Evolutionary conservation across 2,113 vertebrate genomes (phyloP).

Genomic region (Chlorodrepanis virens): DNA sequence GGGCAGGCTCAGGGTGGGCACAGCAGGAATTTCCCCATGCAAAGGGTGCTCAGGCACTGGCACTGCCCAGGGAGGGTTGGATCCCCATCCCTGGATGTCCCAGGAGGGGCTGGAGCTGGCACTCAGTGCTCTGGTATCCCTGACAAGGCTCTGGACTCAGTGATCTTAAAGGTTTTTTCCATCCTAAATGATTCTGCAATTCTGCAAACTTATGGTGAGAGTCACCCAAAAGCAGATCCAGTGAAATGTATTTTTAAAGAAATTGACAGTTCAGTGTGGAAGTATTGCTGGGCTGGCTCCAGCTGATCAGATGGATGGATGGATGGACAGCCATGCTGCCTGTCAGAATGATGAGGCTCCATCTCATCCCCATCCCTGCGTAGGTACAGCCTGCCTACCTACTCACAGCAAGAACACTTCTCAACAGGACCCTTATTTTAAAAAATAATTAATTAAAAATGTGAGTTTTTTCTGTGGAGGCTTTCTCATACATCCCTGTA

Average conservation of each 20-base stretch:
- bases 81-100: neutral
- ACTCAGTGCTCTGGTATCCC: accelerated
- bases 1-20: neutral
- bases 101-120: neutral
- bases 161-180: neutral
- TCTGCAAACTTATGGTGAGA: neutral
- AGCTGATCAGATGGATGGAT: conserved; percentile 5
- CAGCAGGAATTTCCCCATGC: neutral
- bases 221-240: neutral
- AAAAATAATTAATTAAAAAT: neutral
- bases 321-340: neutral
- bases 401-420: neutral
- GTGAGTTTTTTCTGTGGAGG: neutral
- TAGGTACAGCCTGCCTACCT: neutral
- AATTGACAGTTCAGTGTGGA: neutral
- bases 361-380: neutral
- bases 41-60: neutral
- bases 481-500: neutral
- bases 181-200: neutral
- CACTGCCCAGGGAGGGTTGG: neutral
- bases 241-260: neutral
- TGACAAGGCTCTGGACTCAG: neutral
- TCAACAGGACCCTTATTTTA: neutral
- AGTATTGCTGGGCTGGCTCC: neutral
- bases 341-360: neutral